Conservation (phyloP, 2,888 invertebrate species). For the Catocala sponsa region DNA sequence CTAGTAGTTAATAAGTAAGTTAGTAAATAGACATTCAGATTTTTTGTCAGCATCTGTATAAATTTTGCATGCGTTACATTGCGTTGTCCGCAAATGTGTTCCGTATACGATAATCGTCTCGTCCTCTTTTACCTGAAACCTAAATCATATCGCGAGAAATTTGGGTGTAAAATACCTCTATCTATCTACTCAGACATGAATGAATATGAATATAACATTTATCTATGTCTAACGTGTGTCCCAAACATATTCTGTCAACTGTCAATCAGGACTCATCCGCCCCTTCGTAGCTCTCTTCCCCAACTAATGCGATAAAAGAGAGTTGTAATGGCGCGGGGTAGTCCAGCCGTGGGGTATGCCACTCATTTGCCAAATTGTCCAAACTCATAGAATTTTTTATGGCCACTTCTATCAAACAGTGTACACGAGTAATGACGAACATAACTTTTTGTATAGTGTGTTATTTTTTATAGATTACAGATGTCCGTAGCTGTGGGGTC, state of each 20-base stretch:
- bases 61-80: too few species aligned
- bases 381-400: constrained; percentile 56
- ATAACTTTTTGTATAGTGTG: constrained; percentile 30
- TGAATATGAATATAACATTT: too few species aligned
- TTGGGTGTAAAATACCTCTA: too few species aligned
- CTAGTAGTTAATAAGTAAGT: too few species aligned
- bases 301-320: constrained; percentile 73
- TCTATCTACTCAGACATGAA: too few species aligned
- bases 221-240: too few species aligned
- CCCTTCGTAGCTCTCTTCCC: constrained; percentile 50
- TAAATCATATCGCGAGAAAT: too few species aligned
- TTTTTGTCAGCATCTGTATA: too few species aligned
- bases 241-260: background rate
- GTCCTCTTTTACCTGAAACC: too few species aligned
- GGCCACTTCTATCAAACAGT: constrained; percentile 44
- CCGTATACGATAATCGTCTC: too few species aligned
- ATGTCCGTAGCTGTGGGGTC: constrained; percentile 16
- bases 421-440: constrained; percentile 38
- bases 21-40: too few species aligned
- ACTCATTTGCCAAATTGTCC: constrained; percentile 76
- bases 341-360: constrained; percentile 43
- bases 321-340: constrained; percentile 61
- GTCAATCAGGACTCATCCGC: constrained; percentile 18
- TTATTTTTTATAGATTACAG: constrained; percentile 35
- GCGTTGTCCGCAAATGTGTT: too few species aligned